These are phyloP conservation scores for Petaurus breviceps DNA, from an alignment of 2,113 vertebrate species.

Conservation along the genomic window DNA sequence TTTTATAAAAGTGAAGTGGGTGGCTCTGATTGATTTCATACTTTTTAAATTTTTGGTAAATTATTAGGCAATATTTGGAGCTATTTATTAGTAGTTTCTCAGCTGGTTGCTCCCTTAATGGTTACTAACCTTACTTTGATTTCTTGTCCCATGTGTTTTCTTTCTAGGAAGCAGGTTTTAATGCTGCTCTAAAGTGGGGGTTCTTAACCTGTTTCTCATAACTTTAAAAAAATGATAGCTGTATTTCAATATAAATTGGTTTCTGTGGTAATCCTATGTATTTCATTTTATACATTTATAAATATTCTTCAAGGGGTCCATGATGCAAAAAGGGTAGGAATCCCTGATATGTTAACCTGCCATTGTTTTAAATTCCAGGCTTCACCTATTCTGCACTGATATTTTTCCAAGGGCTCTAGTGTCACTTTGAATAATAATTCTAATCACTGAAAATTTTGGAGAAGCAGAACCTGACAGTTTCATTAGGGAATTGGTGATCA, in stretches of 20 bases:
- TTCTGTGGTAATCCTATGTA: not conserved
- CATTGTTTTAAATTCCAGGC: not conserved
- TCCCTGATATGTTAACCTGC: not conserved
- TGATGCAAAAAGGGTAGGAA: not conserved
- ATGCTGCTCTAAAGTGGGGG: not conserved
- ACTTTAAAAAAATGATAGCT: not conserved
- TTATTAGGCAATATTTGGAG: not conserved
- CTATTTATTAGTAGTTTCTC: not conserved
- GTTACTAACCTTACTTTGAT: not conserved
- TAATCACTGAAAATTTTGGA: not conserved
- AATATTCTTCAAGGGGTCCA: not conserved
- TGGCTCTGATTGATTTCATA: not conserved
- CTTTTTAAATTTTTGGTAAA: not conserved
- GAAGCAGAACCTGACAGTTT: not conserved
- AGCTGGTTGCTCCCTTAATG: not conserved
- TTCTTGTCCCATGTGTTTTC: not conserved
- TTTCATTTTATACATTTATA: not conserved
- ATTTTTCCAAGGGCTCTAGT: not conserved
- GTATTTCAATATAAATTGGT: not conserved
- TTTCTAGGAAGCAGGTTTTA: not conserved
- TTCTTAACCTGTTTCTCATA: not conserved
- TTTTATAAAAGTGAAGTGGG: not conserved
- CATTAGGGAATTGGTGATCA: not conserved
- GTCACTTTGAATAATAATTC: not conserved
- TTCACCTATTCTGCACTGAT: not conserved